These are phyloP conservation scores for Hyppa rectilinea DNA, from an alignment of 2,888 invertebrate species.

Conservation along the genomic window DNA sequence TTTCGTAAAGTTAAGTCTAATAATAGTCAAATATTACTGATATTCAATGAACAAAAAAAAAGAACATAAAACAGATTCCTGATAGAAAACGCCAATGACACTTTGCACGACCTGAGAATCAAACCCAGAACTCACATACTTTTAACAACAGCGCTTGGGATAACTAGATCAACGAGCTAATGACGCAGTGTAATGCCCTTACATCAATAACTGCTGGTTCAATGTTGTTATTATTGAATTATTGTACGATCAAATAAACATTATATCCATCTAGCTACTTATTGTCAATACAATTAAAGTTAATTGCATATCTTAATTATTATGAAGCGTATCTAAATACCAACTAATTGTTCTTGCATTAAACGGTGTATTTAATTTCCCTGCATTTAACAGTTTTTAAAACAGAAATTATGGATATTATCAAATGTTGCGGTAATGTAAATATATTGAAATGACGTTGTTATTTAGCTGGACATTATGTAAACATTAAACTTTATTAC, in stretches of 20 bases:
- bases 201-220: constrained; percentile 25
- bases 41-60: constrained; percentile 11
- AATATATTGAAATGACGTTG: constrained; percentile 31
- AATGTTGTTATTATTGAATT: constrained; percentile 34
- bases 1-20: not conserved
- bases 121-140: no score
- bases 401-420: constrained; percentile 11
- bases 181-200: constrained; percentile 13
- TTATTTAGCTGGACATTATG: constrained; percentile 18
- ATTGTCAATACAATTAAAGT: constrained; percentile 5
- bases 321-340: not conserved
- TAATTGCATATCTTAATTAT: constrained; percentile 3
- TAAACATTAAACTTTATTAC: constrained; percentile 50
- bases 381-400: not conserved
- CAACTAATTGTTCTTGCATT: constrained; percentile 10
- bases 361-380: not conserved
- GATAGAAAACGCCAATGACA: no score
- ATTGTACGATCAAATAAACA: constrained; percentile 15
- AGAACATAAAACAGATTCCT: no score
- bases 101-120: no score
- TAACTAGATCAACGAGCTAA: no score
- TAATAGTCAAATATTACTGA: not conserved
- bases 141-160: no score
- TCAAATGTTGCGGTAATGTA: constrained; percentile 17
- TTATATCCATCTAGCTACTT: not conserved